phyloP scores from a whole-genome alignment of 2,797 vertebrate genomes.

The Leucoraja ocellata region DNA sequence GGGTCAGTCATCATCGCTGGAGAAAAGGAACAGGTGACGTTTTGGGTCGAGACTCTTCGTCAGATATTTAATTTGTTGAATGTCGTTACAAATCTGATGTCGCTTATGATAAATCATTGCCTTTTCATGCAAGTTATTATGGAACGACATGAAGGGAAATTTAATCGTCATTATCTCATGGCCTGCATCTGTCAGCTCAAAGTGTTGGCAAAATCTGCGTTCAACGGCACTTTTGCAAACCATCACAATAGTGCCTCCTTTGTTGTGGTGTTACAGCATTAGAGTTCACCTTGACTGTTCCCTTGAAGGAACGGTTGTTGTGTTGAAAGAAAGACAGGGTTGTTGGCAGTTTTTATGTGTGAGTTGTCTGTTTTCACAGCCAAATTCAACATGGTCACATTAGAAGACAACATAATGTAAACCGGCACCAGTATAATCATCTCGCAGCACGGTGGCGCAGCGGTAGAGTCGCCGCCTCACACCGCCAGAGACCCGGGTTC shows the following conservation, averaged over 20 bases:
- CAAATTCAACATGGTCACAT: background rate
- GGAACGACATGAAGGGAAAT: background rate
- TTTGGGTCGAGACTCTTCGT: too few species aligned
- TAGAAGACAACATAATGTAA: constrained; percentile 13
- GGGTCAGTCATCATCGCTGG: too few species aligned
- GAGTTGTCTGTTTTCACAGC: constrained; percentile 6
- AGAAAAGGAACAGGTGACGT: too few species aligned
- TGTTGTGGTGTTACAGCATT: constrained; percentile 1
- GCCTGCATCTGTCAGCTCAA: background rate
- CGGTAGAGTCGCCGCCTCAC: too few species aligned
- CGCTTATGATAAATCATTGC: background rate
- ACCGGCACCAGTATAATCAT: background rate
- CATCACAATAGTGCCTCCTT: background rate
- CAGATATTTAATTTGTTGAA: background rate
- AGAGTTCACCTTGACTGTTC: background rate
- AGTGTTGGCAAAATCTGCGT: constrained; percentile 12
- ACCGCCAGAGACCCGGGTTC: too few species aligned
- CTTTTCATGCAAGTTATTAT: background rate
- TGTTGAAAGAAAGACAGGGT: constrained; percentile 15
- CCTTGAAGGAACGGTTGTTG: background rate
- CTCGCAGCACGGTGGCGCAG: background rate
- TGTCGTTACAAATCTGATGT: background rate
- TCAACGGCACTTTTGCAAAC: background rate
- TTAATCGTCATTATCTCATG: background rate
- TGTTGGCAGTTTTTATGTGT: constrained; percentile 7